Percentiles rank a stretch among this genome's conserved stretches.
Evolutionary conservation across 2,888 invertebrate species (phyloP).

Genomic region (Venusia cambrica): DNA sequence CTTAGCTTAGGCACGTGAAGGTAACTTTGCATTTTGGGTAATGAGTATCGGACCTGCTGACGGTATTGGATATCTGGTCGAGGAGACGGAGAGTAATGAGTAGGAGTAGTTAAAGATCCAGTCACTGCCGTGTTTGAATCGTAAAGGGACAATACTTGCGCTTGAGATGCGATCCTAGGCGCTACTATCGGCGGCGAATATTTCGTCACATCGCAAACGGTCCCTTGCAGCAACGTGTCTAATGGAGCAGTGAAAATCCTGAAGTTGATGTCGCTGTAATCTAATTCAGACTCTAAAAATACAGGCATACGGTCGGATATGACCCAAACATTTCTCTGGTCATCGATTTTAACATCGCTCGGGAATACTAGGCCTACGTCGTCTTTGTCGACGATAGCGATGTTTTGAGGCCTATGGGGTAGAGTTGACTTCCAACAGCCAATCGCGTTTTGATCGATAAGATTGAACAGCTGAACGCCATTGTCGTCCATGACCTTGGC

Average conservation of each 20-base stretch:
- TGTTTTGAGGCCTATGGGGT: constrained; percentile 84
- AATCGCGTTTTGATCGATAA: constrained; percentile 90
- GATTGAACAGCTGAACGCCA: constrained; percentile 88
- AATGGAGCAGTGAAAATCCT: constrained; percentile 87
- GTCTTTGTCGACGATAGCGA: constrained; percentile 87
- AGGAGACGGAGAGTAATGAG: constrained; percentile 28
- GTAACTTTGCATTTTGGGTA: constrained; percentile 40
- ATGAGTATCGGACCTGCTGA: constrained; percentile 32
- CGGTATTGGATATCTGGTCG: constrained; percentile 23
- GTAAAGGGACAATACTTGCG: constrained; percentile 24
- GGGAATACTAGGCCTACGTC: constrained; percentile 89
- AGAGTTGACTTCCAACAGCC: constrained; percentile 90
- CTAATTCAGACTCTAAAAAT: constrained; percentile 85
- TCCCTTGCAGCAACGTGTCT: constrained; percentile 84
- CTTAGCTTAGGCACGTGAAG: constrained; percentile 40
- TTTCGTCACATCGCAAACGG: constrained; percentile 83
- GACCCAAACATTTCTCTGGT: constrained; percentile 87
- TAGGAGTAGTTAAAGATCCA: constrained; percentile 26
- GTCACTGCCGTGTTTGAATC: constrained; percentile 31
- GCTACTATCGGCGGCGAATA: constrained; percentile 19
- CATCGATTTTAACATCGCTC: constrained; percentile 88
- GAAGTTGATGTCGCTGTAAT: constrained; percentile 89
- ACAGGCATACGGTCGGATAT: constrained; percentile 91
- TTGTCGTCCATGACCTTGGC: constrained; percentile 87
- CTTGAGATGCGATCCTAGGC: constrained; percentile 25